Evolutionary conservation across 1,140 invertebrate species (phyloP).

Genomic region (Hirudo medicinalis): DNA sequence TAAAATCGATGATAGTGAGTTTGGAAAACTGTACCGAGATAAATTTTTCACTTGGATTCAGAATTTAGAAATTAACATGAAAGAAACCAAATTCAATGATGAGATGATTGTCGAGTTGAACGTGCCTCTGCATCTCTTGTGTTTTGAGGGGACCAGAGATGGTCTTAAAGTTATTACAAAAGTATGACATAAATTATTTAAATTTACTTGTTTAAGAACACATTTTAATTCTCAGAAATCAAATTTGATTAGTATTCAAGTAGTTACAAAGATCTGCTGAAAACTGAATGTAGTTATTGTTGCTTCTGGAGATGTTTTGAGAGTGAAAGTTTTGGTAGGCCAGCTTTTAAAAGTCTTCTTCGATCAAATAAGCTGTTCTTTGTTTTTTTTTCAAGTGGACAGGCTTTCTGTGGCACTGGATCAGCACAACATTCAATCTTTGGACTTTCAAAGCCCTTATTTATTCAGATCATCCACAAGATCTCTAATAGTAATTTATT

Average conservation of each 20-base stretch:
- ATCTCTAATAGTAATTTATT: conserved; percentile 4
- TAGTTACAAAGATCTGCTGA: not conserved
- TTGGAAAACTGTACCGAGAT: not conserved
- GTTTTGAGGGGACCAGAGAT: not conserved
- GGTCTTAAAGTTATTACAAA: not conserved
- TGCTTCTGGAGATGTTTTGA: not conserved
- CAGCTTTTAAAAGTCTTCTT: not conserved
- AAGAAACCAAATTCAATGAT: not conserved
- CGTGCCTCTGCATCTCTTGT: not conserved
- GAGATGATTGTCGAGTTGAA: not conserved
- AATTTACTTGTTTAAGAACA: not conserved
- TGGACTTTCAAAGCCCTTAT: not conserved
- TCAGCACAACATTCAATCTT: no score
- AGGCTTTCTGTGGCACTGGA: no score
- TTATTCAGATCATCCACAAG: not conserved
- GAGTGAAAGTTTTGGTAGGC: not conserved
- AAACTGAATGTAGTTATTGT: not conserved
- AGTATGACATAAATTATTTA: not conserved
- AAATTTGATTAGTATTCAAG: not conserved
- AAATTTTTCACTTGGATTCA: not conserved
- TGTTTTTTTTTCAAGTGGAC: no score
- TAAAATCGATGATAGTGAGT: not conserved
- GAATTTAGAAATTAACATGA: not conserved
- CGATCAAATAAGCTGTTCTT: no score
- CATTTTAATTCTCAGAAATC: not conserved